Conservation (phyloP, 1,140 invertebrate genomes). For the Tetranychus cinnabarinus region DNA sequence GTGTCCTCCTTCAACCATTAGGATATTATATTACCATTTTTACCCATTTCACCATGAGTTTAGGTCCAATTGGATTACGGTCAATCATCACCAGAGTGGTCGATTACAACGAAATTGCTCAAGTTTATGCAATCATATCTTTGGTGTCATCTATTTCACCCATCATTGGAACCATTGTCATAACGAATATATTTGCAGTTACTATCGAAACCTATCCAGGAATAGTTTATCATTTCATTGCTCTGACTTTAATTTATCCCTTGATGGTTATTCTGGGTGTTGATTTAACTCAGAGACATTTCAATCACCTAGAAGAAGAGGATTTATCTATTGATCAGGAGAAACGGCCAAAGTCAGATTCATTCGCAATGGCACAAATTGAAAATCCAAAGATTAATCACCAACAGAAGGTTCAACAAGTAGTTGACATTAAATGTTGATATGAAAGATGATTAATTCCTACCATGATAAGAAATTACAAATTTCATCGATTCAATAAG, state of each 20-base stretch:
- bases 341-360: too few relatives aligned
- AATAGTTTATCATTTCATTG: not conserved
- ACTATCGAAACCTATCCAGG: conserved; percentile 4
- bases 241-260: not conserved
- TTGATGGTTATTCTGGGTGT: not conserved
- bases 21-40: not conserved
- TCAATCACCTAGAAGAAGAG: too few relatives aligned
- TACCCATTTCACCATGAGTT: not conserved
- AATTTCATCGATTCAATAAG: too few relatives aligned
- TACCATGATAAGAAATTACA: too few relatives aligned
- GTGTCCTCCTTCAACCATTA: not conserved
- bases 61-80: not conserved
- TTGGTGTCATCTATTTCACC: not conserved
- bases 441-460: too few relatives aligned
- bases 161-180: not conserved
- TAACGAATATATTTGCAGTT: not conserved
- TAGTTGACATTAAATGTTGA: too few relatives aligned
- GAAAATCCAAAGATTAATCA: too few relatives aligned
- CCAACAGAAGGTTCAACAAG: too few relatives aligned
- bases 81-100: conserved; percentile 1
- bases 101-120: conserved; percentile 3
- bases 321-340: too few relatives aligned
- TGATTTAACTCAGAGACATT: not conserved
- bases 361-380: too few relatives aligned
- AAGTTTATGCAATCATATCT: not conserved